Evolutionary conservation across 2,888 invertebrate genomes (phyloP), one percentile per base, ranked within the genome.

Genomic region (Drosophila siamana): DNA sequence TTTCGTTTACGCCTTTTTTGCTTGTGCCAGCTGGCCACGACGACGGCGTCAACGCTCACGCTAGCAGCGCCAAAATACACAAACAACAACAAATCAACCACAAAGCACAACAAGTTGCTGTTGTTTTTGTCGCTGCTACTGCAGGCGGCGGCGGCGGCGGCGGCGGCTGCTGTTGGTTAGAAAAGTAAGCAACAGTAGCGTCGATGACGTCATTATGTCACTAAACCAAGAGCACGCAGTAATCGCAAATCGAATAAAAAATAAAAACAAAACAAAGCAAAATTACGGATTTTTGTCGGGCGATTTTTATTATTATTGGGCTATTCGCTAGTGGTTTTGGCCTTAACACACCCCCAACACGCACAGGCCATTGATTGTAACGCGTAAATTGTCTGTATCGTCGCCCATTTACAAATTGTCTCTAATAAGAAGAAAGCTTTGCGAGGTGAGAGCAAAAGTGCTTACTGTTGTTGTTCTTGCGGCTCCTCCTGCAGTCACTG

Each of bases 191-290:
- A 57, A 44, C n/a, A 61, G 61, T 16, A 38, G 57, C 56, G 56
- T 11, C 68, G 48, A 72, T 80, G 74, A 80, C 80, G 83, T 83
- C 74, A 78, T 80, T 56, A 80, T 70, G 64, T 74, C 78, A 69
- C 48, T 44, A 62, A 56, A 41, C 28, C 9, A 48, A 43, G 30
- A 46, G 26, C 16, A 66, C 24, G 6, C 4, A 33, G 7, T 26
- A 50, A 47, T 30, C 19, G 22, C 28, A 52, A 52, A 48, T 41
- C 46, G 30, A 51, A 36, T 46, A 8, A 13, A 28, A 38, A 51
- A 36, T 46, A 9, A 22, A 28, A 46, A 22, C 24, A 26, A 44
- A 30, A 30, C 1, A 19, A 13, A n/a, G 9, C 73, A 73, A 69
- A 19, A 19, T 3, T 19, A 3, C 19, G 19, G 19, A 19, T 19